These are phyloP conservation scores for Pelecanus crispus DNA, from an alignment of 2,113 vertebrate species.

Conservation along the genomic window DNA sequence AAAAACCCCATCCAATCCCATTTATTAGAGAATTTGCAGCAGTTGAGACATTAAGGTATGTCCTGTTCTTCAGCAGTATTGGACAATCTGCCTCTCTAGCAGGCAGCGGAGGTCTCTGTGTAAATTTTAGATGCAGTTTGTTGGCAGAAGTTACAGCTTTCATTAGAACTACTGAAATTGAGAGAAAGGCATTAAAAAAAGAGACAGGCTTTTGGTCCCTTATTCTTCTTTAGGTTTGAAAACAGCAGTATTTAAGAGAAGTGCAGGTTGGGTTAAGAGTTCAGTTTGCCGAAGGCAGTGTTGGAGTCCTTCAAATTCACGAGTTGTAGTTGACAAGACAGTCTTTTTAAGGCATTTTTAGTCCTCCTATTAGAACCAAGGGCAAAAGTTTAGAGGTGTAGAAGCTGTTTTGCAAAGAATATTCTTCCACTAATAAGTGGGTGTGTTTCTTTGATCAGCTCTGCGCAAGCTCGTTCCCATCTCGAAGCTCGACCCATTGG, in stretches of 20 bases:
- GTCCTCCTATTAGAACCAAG: background rate
- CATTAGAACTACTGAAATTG: background rate
- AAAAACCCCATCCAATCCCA: background rate
- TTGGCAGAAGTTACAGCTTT: background rate
- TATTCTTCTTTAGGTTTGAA: background rate
- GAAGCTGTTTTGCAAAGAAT: background rate
- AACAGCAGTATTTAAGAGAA: background rate
- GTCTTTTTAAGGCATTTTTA: background rate
- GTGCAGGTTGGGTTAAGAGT: background rate
- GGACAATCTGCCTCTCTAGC: background rate
- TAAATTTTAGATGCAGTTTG: background rate
- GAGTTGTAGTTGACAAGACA: background rate
- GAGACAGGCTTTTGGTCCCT: background rate
- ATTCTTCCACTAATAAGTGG: background rate
- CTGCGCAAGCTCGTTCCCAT: fast-evolving
- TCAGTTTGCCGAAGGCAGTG: background rate
- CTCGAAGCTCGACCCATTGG: no score
- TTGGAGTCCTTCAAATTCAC: background rate
- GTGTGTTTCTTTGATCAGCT: background rate
- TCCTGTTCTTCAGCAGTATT: background rate
- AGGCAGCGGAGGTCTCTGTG: background rate
- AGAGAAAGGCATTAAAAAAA: background rate
- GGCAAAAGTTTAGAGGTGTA: background rate
- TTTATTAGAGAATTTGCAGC: background rate
- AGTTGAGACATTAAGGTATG: background rate